Percentiles rank a stretch among this genome's conserved stretches.
Evolutionary conservation across 2,113 vertebrate species (phyloP).

Genomic region (Brachyhypopomus gauderio): DNA sequence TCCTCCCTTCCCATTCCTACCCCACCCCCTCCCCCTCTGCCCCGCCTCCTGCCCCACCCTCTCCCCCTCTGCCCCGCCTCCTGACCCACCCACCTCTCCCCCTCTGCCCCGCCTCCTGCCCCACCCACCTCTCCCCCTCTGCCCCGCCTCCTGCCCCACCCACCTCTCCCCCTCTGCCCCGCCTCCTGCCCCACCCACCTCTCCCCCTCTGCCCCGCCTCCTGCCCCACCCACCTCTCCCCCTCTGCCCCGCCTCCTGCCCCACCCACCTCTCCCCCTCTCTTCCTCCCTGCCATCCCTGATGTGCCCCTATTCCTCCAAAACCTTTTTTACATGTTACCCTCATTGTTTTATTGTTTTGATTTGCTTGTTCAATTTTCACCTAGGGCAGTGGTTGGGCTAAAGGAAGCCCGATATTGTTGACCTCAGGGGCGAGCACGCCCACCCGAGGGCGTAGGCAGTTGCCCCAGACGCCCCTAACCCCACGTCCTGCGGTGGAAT

Average conservation of each 20-base stretch:
- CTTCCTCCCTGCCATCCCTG: constrained; percentile 17
- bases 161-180: constrained; percentile 11
- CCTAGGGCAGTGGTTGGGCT: constrained; percentile 91
- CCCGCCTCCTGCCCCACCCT: constrained; percentile 41
- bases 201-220: constrained; percentile 53
- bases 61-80: constrained; percentile 53
- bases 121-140: constrained; percentile 58
- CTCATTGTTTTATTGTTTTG: constrained; percentile 78
- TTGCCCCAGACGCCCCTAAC: constrained; percentile 92
- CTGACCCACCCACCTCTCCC: no score
- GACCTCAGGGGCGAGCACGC: constrained; percentile 88
- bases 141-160: background rate
- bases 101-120: constrained; percentile 42
- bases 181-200: constrained; percentile 46
- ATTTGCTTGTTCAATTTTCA: constrained; percentile 89
- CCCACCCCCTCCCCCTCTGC: constrained; percentile 1
- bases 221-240: no score
- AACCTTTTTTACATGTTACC: constrained; percentile 55
- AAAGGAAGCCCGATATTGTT: constrained; percentile 85
- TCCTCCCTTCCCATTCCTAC: background rate
- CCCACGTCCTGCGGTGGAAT: constrained; percentile 89
- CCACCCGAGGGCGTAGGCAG: constrained; percentile 89
- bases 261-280: constrained; percentile 58
- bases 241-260: constrained; percentile 40
- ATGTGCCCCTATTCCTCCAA: constrained; percentile 15